Conservation (phyloP, 2,113 vertebrate genomes). For the Dissostichus mawsoni region DNA sequence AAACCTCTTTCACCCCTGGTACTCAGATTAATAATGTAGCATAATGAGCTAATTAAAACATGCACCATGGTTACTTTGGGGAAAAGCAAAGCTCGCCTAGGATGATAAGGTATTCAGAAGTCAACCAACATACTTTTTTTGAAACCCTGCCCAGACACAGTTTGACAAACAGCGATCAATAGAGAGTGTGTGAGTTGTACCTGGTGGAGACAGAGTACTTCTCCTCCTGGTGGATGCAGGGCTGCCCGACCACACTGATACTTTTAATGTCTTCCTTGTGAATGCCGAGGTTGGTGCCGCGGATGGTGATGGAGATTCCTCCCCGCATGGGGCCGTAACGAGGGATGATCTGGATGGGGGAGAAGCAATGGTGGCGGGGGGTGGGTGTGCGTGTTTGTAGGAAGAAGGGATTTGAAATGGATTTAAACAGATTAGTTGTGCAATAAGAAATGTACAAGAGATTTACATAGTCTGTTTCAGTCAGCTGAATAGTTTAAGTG, state of each 20-base stretch:
- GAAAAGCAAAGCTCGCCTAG: conserved; percentile 13
- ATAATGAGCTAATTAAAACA: conserved; percentile 59
- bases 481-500: conserved; percentile 10
- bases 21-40: conserved; percentile 50
- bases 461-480: conserved; percentile 47
- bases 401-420: conserved; percentile 45
- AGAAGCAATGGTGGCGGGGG: neutral
- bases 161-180: conserved; percentile 1
- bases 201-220: conserved; percentile 94
- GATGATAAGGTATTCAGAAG: conserved; percentile 18
- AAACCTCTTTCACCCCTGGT: neutral
- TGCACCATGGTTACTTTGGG: conserved; percentile 21
- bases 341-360: conserved; percentile 88
- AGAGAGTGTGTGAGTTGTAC: conserved; percentile 73
- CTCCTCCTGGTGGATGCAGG: conserved; percentile 86
- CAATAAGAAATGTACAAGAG: conserved; percentile 43
- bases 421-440: conserved; percentile 50
- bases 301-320: conserved; percentile 92
- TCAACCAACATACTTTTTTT: neutral
- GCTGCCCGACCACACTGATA: conserved; percentile 86
- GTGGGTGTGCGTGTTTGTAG: conserved; percentile 13
- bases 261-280: conserved; percentile 86
- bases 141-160: conserved; percentile 1
- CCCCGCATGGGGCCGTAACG: conserved; percentile 88
- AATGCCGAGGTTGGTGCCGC: conserved; percentile 93